A percentile compares a stretch with the other conserved stretches of the same genome.
These are phyloP conservation scores for Acanthosepion lycidas DNA, from an alignment of 2,888 invertebrate genomes.

Conservation along the genomic window DNA sequence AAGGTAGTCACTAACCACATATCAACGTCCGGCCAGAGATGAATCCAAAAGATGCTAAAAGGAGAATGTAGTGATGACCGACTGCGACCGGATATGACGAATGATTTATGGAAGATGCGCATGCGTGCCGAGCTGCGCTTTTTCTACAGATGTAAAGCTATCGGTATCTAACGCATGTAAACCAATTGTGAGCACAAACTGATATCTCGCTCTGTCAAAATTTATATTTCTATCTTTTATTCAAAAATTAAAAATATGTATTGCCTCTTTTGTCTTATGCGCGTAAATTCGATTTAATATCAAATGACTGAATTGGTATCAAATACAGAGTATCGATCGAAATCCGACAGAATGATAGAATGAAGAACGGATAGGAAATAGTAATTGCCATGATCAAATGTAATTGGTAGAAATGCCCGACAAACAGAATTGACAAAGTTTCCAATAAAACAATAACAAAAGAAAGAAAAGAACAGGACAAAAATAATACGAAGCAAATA, in stretches of 20 bases:
- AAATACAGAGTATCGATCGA: too few species aligned
- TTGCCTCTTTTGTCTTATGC: background rate
- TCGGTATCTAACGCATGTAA: background rate
- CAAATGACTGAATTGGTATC: background rate
- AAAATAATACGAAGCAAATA: too few species aligned
- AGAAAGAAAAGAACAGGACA: too few species aligned
- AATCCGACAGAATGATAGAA: too few species aligned
- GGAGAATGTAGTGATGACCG: background rate
- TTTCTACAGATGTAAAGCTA: background rate
- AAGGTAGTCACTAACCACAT: background rate
- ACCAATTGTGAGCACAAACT: background rate
- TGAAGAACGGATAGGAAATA: too few species aligned
- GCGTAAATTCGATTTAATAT: background rate
- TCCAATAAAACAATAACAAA: too few species aligned
- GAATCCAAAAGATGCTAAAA: background rate
- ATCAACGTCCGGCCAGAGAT: constrained; percentile 2
- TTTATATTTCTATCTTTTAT: background rate
- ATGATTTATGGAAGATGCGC: background rate
- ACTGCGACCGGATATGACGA: background rate
- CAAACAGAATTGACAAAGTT: too few species aligned
- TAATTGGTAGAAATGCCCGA: too few species aligned
- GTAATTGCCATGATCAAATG: too few species aligned
- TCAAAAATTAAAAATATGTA: too few species aligned
- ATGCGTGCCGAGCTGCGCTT: background rate
- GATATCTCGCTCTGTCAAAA: background rate